phyloP scores from a whole-genome alignment of 2,113 vertebrate species.

The Cervus canadensis region DNA sequence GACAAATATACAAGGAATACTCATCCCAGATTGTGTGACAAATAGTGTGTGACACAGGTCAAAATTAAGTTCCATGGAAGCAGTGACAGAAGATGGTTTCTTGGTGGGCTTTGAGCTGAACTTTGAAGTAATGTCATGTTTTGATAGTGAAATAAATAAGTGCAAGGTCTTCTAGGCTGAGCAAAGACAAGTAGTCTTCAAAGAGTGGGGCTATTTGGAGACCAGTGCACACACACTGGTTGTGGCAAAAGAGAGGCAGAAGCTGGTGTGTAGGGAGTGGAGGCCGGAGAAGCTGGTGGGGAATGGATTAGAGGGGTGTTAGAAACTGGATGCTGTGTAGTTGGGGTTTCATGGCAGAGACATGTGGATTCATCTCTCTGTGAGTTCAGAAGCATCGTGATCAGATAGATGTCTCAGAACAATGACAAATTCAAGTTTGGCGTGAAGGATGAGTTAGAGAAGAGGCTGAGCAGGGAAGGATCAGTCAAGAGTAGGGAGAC shows the following conservation, averaged over 20 bases:
- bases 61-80: not conserved
- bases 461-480: not conserved
- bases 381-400: fast-evolving
- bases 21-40: not conserved
- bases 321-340: not conserved
- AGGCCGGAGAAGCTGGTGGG: not conserved
- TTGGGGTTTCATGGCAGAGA: not conserved
- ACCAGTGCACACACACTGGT: not conserved
- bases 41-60: not conserved
- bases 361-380: not conserved
- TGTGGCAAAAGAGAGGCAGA: not conserved
- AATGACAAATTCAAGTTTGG: not conserved
- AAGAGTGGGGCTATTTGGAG: not conserved
- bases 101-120: not conserved
- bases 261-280: fast-evolving
- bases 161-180: not conserved
- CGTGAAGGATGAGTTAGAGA: not conserved
- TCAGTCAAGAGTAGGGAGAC: not conserved
- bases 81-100: not conserved
- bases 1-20: too few relatives aligned
- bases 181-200: not conserved
- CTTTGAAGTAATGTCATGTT: not conserved
- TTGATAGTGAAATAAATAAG: not conserved
- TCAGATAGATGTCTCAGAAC: not conserved
- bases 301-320: too few relatives aligned